These are phyloP conservation scores for Nephrotoma guestfalica DNA, from an alignment of 2,888 invertebrate species.

Conservation along the genomic window DNA sequence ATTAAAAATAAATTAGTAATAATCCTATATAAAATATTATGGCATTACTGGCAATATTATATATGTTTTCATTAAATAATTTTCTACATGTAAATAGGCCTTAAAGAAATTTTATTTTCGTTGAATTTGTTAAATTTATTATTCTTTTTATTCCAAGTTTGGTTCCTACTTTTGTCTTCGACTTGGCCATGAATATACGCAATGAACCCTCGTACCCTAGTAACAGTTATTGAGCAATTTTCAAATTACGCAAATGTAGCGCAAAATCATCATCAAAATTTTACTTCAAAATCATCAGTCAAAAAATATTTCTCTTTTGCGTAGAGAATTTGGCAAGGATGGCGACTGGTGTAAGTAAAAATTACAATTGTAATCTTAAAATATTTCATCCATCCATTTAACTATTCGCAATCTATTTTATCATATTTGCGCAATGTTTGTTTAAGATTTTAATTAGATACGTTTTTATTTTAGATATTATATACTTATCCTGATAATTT, in stretches of 20 bases:
- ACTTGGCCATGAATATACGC: too few relatives aligned
- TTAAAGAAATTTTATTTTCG: too few relatives aligned
- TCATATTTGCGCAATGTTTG: background rate
- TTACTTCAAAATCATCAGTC: background rate
- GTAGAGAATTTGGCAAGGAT: slow-evolving; percentile 35
- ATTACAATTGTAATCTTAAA: slow-evolving; percentile 10
- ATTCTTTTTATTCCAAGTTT: too few relatives aligned
- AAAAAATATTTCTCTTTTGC: background rate
- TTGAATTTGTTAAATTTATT: too few relatives aligned
- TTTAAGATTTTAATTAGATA: slow-evolving; percentile 6
- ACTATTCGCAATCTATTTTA: background rate
- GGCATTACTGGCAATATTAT: too few relatives aligned
- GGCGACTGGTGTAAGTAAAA: slow-evolving; percentile 56
- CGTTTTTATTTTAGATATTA: slow-evolving; percentile 44
- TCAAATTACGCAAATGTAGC: background rate
- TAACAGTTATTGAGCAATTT: background rate
- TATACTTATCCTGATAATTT: slow-evolving; percentile 98
- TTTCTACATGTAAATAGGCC: too few relatives aligned
- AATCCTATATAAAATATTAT: too few relatives aligned
- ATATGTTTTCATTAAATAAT: too few relatives aligned
- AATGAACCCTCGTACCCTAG: background rate
- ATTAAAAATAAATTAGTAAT: too few relatives aligned
- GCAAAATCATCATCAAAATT: background rate
- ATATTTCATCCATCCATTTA: slow-evolving; percentile 3
- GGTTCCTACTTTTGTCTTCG: too few relatives aligned